phyloP scores from a whole-genome alignment of 2,888 invertebrate genomes.

The Sympetrum striolatum region DNA sequence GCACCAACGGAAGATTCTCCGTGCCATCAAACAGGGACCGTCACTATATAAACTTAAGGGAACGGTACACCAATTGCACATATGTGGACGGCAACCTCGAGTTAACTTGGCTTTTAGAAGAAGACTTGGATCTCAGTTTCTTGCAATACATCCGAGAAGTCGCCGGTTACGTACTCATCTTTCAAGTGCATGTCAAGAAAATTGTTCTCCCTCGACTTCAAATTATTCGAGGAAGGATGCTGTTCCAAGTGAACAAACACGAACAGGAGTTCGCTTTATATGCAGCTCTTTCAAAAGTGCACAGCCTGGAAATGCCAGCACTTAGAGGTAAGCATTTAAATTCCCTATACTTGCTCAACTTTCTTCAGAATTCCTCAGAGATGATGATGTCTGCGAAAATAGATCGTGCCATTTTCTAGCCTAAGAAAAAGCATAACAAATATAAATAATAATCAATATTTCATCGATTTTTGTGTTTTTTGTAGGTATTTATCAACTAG shows the following conservation, averaged over 20 bases:
- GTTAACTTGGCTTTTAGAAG: conserved; percentile 91
- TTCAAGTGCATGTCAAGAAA: conserved; percentile 84
- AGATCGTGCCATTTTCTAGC: too few species aligned
- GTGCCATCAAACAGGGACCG: conserved; percentile 91
- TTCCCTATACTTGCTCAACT: neutral
- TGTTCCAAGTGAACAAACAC: conserved; percentile 84
- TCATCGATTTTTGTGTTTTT: too few species aligned
- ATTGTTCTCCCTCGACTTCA: conserved; percentile 87
- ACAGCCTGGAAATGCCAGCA: conserved; percentile 85
- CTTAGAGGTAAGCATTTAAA: conserved; percentile 66
- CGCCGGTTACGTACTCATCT: conserved; percentile 94
- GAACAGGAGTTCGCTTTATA: conserved; percentile 85
- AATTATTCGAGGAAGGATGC: conserved; percentile 91
- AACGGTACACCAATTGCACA: conserved; percentile 96
- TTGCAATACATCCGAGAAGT: conserved; percentile 92
- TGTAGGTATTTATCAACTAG: too few species aligned
- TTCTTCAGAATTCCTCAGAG: too few species aligned
- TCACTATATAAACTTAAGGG: conserved; percentile 90
- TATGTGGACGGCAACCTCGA: conserved; percentile 98
- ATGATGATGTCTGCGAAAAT: too few species aligned
- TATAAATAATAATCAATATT: too few species aligned
- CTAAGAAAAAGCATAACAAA: too few species aligned
- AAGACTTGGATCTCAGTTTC: conserved; percentile 86
- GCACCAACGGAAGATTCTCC: conserved; percentile 91
- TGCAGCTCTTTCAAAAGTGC: conserved; percentile 86